phyloP scores from a whole-genome alignment of 1,140 invertebrate species.

The Heterodera carotae region DNA sequence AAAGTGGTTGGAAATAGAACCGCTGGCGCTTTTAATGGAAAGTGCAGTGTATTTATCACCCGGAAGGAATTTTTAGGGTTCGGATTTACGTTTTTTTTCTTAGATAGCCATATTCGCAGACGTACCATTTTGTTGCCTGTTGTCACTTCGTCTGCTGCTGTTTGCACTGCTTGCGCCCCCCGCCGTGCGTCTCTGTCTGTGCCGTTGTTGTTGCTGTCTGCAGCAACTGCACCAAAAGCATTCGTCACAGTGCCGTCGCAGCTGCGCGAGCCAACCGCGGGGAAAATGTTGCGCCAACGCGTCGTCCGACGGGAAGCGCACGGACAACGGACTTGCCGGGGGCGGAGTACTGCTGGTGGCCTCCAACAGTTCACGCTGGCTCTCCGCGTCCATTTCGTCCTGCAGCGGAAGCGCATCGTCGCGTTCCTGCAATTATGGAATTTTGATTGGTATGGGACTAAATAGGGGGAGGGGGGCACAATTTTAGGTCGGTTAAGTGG shows the following conservation, averaged over 20 bases:
- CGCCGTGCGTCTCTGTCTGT: background rate
- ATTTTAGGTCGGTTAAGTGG: too few relatives aligned
- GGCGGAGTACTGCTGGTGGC: background rate
- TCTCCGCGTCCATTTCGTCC: slow-evolving; percentile 10
- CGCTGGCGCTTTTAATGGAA: too few relatives aligned
- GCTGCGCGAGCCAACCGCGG: background rate
- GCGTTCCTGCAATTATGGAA: background rate
- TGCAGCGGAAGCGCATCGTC: background rate
- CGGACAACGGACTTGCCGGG: background rate
- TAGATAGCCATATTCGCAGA: too few relatives aligned
- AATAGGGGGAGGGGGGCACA: too few relatives aligned
- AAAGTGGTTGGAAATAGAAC: too few relatives aligned
- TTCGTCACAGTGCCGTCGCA: background rate
- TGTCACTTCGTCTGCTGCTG: background rate
- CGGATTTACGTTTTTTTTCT: too few relatives aligned
- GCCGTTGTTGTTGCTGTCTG: background rate
- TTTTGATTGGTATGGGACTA: too few relatives aligned
- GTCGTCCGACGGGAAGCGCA: background rate
- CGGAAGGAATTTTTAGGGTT: too few relatives aligned
- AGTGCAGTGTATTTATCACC: too few relatives aligned
- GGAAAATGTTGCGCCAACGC: background rate
- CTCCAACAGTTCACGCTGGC: slow-evolving; percentile 15
- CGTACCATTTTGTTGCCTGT: background rate
- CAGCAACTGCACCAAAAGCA: background rate
- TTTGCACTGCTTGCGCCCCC: background rate